phyloP scores from a whole-genome alignment of 2,888 invertebrate genomes.

The Eilema griseolum region DNA sequence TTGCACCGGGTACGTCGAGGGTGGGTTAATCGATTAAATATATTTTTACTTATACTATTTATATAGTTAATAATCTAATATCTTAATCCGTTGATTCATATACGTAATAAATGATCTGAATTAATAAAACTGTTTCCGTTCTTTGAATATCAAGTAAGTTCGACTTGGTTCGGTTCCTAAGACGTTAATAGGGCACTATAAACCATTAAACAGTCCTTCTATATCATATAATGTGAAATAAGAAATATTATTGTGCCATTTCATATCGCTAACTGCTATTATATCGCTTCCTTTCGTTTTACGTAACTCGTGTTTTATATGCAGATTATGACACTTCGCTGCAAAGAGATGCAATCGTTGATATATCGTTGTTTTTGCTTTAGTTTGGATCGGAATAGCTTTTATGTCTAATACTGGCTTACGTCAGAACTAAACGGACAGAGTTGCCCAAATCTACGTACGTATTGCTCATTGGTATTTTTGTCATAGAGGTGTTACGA shows the following conservation, averaged over 20 bases:
- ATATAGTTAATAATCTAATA: no score
- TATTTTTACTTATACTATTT: no score
- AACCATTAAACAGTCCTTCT: not conserved
- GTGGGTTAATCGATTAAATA: no score
- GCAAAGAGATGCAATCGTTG: conserved; percentile 28
- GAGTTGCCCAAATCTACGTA: not conserved
- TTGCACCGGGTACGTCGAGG: no score
- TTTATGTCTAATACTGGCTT: conserved; percentile 19
- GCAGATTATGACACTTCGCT: conserved; percentile 51
- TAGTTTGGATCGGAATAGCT: conserved; percentile 20
- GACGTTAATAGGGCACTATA: not conserved
- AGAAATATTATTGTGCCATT: not conserved
- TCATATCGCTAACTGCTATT: not conserved
- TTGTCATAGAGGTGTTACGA: not conserved
- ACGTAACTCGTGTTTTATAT: conserved; percentile 48
- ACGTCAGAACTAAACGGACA: not conserved
- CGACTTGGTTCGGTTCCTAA: not conserved
- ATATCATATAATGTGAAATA: not conserved
- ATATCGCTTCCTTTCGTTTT: conserved; percentile 36
- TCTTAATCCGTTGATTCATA: no score
- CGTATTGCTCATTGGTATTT: not conserved
- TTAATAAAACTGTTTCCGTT: no score
- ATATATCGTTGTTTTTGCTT: conserved; percentile 27
- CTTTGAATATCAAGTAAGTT: no score
- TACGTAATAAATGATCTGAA: no score